Base-by-base conservation (phyloP, 2,797 vertebrate species). In the Xenopus petersii region DNA sequence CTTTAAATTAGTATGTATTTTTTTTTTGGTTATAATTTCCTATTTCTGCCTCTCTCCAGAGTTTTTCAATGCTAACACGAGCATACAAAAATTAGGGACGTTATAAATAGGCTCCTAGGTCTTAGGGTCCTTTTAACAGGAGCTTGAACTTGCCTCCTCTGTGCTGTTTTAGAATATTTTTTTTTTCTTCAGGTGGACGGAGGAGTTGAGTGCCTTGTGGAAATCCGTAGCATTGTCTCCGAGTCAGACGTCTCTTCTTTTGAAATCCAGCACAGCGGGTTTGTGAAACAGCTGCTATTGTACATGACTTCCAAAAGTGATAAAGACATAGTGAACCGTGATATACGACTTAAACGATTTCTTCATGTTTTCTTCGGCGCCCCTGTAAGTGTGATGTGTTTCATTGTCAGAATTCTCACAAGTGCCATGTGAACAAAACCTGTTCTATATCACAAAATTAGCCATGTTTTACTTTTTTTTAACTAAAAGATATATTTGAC, bases 201-300 rank as follows among this genome's bases (percentile, higher is more conserved):
- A 85, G 96, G 96, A 82, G 92, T 95, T 88, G 96, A 99, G 92
- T 99, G 96, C 92, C 92, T 99, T 88, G 93, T 95, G 86, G 98
- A 98, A 93, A 98, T 99, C 87, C 96, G 96, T 87, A 96, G 91
- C 91, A 99, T 99, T 81, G 97, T 99, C 83, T 98, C 96, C 0
- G 97, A 99, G 83, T 99, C 98, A 0, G 98, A 99, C 42, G 98
- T 99, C 77, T 99, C 98, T 36, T 99, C 98, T 0, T 99, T 99
- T 86, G 98, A 99, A 93, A 99, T 99, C 84, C 98, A 99, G 81
- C 98, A 99, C 87, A 99, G 97, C 81, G 98, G 98, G 11, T 93
- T 99, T 87, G 96, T 99, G 82, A 99, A 98, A 85, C 97, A 99
- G 87, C 88, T 99, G 75, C 90, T 99, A 84, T 88, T 98, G 81